phyloP scores from a whole-genome alignment of 2,888 invertebrate genomes.

The Amphipyra berbera region DNA sequence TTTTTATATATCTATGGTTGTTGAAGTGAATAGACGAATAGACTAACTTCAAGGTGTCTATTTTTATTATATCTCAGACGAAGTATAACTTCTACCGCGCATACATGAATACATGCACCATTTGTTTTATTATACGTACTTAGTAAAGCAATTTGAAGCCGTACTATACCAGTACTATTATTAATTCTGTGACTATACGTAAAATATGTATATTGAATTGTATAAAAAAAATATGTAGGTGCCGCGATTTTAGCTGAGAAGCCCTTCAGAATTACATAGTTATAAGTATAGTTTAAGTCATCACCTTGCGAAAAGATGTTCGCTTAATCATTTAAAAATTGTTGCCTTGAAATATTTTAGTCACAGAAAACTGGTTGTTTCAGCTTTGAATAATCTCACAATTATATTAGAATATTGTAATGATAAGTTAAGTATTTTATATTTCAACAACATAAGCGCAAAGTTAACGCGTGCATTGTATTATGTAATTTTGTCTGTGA shows the following conservation, averaged over 20 bases:
- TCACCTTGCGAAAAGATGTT: constrained; percentile 72
- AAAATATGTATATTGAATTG: constrained; percentile 44
- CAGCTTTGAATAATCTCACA: constrained; percentile 84
- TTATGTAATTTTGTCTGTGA: constrained; percentile 89
- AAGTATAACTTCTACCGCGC: too few species aligned
- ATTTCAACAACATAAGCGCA: constrained; percentile 83
- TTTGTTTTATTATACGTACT: constrained; percentile 18
- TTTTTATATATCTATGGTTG: too few species aligned
- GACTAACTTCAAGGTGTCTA: too few species aligned
- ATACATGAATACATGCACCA: too few species aligned
- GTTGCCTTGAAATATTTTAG: constrained; percentile 84
- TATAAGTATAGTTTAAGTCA: constrained; percentile 55
- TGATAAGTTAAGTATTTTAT: constrained; percentile 86
- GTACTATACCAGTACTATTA: constrained; percentile 3
- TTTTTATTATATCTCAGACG: too few species aligned
- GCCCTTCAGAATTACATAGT: constrained; percentile 52
- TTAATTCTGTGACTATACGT: constrained; percentile 54
- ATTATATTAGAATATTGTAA: constrained; percentile 81
- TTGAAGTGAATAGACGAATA: too few species aligned
- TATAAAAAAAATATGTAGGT: constrained; percentile 57
- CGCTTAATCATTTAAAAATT: constrained; percentile 78
- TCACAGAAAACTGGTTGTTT: constrained; percentile 84
- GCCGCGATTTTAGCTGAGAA: constrained; percentile 57
- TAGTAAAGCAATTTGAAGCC: constrained; percentile 41
- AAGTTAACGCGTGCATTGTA: constrained; percentile 81